These are phyloP conservation scores for Parazoanthus swiftii DNA, from an alignment of 92 coral and sea anemone genomes.

Conservation along the genomic window DNA sequence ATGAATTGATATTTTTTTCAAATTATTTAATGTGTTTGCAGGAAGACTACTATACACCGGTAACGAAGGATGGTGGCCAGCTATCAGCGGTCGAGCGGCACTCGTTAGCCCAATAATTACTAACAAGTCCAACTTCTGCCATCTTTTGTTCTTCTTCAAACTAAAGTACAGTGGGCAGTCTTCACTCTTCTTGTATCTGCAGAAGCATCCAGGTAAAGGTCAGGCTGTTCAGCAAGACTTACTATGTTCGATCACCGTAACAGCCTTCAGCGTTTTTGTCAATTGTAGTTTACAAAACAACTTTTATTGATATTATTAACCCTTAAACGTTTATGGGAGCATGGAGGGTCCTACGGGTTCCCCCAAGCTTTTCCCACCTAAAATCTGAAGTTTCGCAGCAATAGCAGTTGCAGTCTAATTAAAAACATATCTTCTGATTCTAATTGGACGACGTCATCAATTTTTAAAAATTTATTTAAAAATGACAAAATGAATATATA, in stretches of 20 bases:
- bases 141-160: conserved; percentile 43
- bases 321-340: too few species aligned
- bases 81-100: conserved; percentile 38
- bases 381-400: too few species aligned
- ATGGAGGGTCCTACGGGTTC: too few species aligned
- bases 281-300: not conserved
- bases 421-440: too few species aligned
- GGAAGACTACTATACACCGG: conserved; percentile 52
- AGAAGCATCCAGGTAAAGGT: conserved; percentile 14
- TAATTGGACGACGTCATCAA: too few species aligned
- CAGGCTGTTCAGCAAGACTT: not conserved
- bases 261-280: not conserved
- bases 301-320: too few species aligned
- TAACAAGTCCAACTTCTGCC: conserved; percentile 2
- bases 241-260: not conserved
- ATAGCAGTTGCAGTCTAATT: too few species aligned
- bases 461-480: too few species aligned
- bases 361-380: too few species aligned
- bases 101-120: conserved; percentile 33
- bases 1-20: too few species aligned
- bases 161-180: conserved; percentile 35
- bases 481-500: too few species aligned
- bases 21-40: not conserved
- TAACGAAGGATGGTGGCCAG: conserved; percentile 38
- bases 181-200: conserved; percentile 21